phyloP scores from a whole-genome alignment of 1,140 invertebrate species.

The Brachionus asplanchnoidis region DNA sequence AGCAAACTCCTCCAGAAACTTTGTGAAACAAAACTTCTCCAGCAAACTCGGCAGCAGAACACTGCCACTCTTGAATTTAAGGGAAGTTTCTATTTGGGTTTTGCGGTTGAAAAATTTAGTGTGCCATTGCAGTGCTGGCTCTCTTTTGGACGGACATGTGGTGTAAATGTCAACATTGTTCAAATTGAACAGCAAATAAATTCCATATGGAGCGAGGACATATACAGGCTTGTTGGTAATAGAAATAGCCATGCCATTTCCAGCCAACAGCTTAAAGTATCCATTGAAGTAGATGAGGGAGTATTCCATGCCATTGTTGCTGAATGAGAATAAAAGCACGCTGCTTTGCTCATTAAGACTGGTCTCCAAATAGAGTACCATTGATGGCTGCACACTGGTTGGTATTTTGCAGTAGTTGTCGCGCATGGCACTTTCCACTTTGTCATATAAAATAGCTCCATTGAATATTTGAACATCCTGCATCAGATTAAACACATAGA shows the following conservation, averaged over 20 bases:
- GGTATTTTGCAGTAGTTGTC: neutral
- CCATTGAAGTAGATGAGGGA: slow-evolving; percentile 23
- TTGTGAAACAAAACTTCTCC: neutral
- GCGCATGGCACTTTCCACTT: neutral
- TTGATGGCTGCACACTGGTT: neutral
- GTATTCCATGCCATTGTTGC: neutral
- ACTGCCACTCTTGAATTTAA: neutral
- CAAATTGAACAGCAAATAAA: neutral
- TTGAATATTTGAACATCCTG: neutral
- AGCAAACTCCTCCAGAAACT: neutral
- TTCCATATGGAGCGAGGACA: neutral
- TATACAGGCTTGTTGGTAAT: neutral
- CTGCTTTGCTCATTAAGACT: neutral
- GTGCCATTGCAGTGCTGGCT: neutral
- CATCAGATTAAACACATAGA: neutral
- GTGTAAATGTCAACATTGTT: neutral
- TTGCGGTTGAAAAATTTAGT: neutral
- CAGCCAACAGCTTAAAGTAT: neutral
- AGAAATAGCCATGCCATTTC: neutral
- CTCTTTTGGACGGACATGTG: neutral
- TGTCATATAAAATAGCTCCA: neutral
- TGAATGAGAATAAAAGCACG: neutral
- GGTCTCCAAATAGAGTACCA: neutral
- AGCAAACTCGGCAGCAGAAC: neutral
- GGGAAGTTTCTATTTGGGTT: neutral